Percentiles rank a stretch among this genome's conserved stretches.
These are phyloP conservation scores for Crenichthys baileyi DNA, from an alignment of 2,797 vertebrate genomes.

Conservation along the genomic window DNA sequence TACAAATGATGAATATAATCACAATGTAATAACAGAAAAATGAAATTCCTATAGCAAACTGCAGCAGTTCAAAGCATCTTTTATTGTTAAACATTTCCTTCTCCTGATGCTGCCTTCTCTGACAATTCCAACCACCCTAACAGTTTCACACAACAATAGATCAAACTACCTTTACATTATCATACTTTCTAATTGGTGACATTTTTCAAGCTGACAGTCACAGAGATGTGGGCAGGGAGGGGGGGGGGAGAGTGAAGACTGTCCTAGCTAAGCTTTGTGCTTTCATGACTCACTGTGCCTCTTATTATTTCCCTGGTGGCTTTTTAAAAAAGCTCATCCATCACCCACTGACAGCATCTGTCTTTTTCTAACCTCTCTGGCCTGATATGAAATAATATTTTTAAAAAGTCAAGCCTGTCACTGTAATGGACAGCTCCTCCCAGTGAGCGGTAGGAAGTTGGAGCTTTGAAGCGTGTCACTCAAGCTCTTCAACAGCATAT, in stretches of 20 bases:
- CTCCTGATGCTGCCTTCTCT: slow-evolving; percentile 35
- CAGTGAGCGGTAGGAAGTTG: slow-evolving; percentile 50
- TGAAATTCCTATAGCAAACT: no score
- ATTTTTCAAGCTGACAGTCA: slow-evolving; percentile 68
- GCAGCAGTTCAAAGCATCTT: no score
- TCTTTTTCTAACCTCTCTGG: slow-evolving; percentile 65
- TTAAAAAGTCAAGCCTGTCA: slow-evolving; percentile 66
- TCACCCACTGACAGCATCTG: slow-evolving; percentile 69
- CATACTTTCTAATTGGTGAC: slow-evolving; percentile 59
- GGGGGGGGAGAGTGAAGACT: slow-evolving; percentile 32
- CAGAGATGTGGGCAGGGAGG: slow-evolving; percentile 44
- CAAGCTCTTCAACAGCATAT: slow-evolving; percentile 32
- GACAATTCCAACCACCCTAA: slow-evolving; percentile 30
- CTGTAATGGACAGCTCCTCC: slow-evolving; percentile 69
- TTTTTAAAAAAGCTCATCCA: slow-evolving; percentile 73
- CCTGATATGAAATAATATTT: slow-evolving; percentile 74
- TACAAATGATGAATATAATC: no score
- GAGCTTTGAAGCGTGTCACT: slow-evolving; percentile 61
- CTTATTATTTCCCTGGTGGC: slow-evolving; percentile 69
- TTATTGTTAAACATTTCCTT: no score
- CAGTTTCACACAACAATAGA: slow-evolving; percentile 35
- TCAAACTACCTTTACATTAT: slow-evolving; percentile 57
- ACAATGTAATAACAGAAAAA: no score
- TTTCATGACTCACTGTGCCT: slow-evolving; percentile 55
- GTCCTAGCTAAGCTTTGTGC: slow-evolving; percentile 40